phyloP scores from a whole-genome alignment of 2,113 vertebrate species.

The Dendrocopos noguchii region DNA sequence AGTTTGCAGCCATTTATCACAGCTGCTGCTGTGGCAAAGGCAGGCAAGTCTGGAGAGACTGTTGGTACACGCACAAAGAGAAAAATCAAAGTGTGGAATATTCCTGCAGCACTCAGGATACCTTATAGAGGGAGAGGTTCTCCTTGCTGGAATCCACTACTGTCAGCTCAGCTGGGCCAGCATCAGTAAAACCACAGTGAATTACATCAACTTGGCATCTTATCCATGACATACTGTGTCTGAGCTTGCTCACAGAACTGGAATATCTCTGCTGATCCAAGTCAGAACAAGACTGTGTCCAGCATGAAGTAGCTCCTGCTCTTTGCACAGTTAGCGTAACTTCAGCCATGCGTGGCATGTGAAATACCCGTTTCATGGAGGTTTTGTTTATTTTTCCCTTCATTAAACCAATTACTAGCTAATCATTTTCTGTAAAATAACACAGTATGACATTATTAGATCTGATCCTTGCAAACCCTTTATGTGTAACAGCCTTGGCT shows the following conservation, averaged over 20 bases:
- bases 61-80: neutral
- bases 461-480: neutral
- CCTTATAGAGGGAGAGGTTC: neutral
- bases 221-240: neutral
- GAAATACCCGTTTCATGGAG: neutral
- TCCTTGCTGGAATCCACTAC: accelerated
- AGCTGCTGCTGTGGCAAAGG: neutral
- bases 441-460: neutral
- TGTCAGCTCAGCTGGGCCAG: neutral
- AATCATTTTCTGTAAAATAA: conserved; percentile 11
- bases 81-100: neutral
- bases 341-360: neutral
- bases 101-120: neutral
- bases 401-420: conserved; percentile 16
- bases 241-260: neutral
- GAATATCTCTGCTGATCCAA: neutral
- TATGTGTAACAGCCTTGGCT: neutral
- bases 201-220: neutral
- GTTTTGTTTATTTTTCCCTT: conserved; percentile 19
- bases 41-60: neutral
- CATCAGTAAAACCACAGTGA: neutral
- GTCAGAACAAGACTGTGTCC: neutral
- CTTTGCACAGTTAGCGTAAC: neutral
- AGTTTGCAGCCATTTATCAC: neutral
- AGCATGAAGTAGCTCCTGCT: neutral